Base-by-base conservation (phyloP, 2,797 vertebrate species). In the Zenarchopterus dispar region DNA sequence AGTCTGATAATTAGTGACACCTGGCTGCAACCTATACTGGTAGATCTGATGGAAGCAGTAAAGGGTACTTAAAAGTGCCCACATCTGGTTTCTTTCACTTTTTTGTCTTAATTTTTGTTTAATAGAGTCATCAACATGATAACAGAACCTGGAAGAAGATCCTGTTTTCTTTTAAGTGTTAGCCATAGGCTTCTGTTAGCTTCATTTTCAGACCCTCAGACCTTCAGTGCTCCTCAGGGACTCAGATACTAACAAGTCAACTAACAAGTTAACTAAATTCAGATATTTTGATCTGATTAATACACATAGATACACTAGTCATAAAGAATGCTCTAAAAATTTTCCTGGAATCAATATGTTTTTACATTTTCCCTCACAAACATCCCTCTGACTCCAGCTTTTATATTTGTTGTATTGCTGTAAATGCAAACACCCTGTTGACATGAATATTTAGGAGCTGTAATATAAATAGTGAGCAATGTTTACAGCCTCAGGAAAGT, bases 381-480 rank as follows among this genome's bases (percentile, higher is more conserved):
- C 56, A 60, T 59, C 45, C 6, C 18, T 65, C 58, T 70, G 33
- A 22, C 43, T 63, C 70, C 63, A 65, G 75, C 48, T 70, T 73
- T 78, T 42, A 75, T 84, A 81, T 87, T 82, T 87, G 77, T 54
- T 71, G 16, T 84, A 15, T 70, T 2, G 10, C 31, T 43, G 55
- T 75, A 74, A 85, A 84, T 68, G 66, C 77, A 85, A 87, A 89
- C 59, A 83, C 64, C 76, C 76, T 65, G 77, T 79, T 87, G 85
- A 88, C 81, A 78, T 90, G 79, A 87, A 88, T 87, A 84, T 86
- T 87, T 84, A 67, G 85, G 4, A 0, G 26, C 64, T 59, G 70
- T 77, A 71, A 79, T 75, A 70, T 70, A 66, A 73, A 81, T 75
- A 77, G 67, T 65, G 11, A 36, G 50, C 43, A 19, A 61, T 85